Evolutionary conservation across 1,140 invertebrate species (phyloP), one percentile per base, ranked within the genome.

Genomic region (Grapholita molesta): DNA sequence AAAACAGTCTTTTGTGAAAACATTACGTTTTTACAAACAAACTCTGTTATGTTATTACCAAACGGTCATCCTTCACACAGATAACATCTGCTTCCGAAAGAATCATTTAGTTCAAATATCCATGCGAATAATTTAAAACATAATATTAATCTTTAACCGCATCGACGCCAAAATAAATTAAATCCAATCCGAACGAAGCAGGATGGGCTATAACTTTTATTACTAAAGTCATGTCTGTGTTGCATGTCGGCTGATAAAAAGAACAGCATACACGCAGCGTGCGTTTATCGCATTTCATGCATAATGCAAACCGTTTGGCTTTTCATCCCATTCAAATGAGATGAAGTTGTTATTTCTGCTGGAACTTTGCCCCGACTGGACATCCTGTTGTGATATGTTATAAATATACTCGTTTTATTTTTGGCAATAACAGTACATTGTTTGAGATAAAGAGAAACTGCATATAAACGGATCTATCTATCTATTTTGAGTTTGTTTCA

Each of bases 241-340:
- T 32, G 32, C 32, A 23, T 33, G 64, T 12, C 42, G 38, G 64
- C 61, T 69, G 64, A 48, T 68, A 70, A 65, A 48, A 66, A 64
- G 2, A 69, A 72, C 65, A 66, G 55, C 68, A 69, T 66, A 69
- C 64, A 72, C 67, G 67, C 67, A 48, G 52, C 32, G 32, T 57
- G 66, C 71, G 68, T 55, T 66, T 66, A 61, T 70, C 65, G 65
- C 55, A 73, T 38, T 24, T 21, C 73, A 85, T 82, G 80, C 79
- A 83, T 82, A 82, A 80, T 82, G 75, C 74, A 82, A 74, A 76
- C 71, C 74, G 80, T 79, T 83, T 83, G 81, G 81, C 83, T 80
- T 82, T 85, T 82, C 81, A 79, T 81, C 68, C 75, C 74, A 83
- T 85, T 82, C 81, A 85, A 82, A 85, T 83, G 69, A 64, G 70